Percentiles rank a stretch among this genome's conserved stretches.
Evolutionary conservation across 2,113 vertebrate genomes (phyloP).

Genomic region (Ramphastos sulfuratus): DNA sequence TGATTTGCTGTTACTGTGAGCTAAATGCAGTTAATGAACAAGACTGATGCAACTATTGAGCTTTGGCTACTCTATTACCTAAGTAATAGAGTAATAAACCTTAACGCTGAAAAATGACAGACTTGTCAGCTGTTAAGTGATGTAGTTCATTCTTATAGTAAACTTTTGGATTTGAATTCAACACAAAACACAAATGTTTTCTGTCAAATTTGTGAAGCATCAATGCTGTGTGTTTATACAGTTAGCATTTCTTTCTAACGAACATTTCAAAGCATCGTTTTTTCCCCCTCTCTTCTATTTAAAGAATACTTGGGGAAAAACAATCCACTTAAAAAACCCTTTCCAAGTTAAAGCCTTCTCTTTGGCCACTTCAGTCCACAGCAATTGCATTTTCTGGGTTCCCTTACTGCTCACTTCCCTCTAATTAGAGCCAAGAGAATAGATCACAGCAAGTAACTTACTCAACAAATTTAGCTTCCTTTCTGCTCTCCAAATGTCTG

Average conservation of each 20-base stretch:
- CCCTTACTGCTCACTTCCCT: conserved; percentile 52
- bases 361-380: conserved; percentile 57
- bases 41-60: neutral
- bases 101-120: neutral
- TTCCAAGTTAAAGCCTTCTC: conserved; percentile 44
- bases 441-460: conserved; percentile 69
- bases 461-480: conserved; percentile 69
- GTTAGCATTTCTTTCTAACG: neutral
- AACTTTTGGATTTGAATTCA: neutral
- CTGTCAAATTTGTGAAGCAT: conserved; percentile 14
- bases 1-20: neutral
- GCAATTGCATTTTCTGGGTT: conserved; percentile 60
- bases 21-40: neutral
- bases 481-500: conserved; percentile 70
- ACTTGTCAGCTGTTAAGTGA: neutral
- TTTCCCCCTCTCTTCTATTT: neutral
- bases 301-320: conserved; percentile 15
- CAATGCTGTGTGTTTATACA: neutral
- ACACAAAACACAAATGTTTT: conserved; percentile 19
- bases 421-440: conserved; percentile 72
- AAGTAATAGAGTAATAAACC: neutral
- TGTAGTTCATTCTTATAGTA: neutral
- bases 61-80: neutral
- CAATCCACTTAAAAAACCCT: neutral
- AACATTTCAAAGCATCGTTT: neutral